Base-by-base conservation (phyloP, 1,140 invertebrate species). In the Lysiphlebus fabarum region DNA sequence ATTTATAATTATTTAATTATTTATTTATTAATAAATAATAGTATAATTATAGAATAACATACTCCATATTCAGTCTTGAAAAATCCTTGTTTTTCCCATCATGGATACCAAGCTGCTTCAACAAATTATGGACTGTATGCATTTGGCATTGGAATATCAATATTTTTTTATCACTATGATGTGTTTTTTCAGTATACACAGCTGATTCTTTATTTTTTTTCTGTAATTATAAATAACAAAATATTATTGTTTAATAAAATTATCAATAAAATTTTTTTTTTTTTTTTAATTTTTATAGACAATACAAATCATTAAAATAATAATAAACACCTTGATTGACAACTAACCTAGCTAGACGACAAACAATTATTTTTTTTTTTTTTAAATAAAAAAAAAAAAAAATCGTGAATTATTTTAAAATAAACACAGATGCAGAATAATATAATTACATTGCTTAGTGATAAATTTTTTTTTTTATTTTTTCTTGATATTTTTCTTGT, bases 21-120 rank as follows among this genome's bases (percentile, higher is more conserved):
- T 5, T 1, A 36, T 51, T 7, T 2, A 33, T 6, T 51, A 11
- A 57, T 44, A 6, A 10, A 59, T 45, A 12, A 50, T 53, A 53
- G 49, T 55, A 11, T 60, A 58, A 54, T 51, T 56, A 58, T 57
- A 12, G 34, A 47, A 48, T 48, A 17, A 64, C 11, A 40, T 83
- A 95, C 92, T 50, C 88, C 88, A 84, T 98, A 99, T 83, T 99
- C 98, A 11, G 98, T 97, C 78, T 93, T 97, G 72, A 99, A 99
- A 78, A 96, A 99, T 17, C 96, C 96, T 75, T 93, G 76, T 69
- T 96, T 93, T 74, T 98, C 93, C 95, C 95, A 98, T 90, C 90
- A 92, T 42, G 83, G 72, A 70, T 99, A 99, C 98, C 98, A 99
- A n/a, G 91, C 91, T 10, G 96, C 92, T 82, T 99, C 98, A 10